Conservation (phyloP, 2,888 invertebrate genomes). For the Drosophila neutralis region DNA sequence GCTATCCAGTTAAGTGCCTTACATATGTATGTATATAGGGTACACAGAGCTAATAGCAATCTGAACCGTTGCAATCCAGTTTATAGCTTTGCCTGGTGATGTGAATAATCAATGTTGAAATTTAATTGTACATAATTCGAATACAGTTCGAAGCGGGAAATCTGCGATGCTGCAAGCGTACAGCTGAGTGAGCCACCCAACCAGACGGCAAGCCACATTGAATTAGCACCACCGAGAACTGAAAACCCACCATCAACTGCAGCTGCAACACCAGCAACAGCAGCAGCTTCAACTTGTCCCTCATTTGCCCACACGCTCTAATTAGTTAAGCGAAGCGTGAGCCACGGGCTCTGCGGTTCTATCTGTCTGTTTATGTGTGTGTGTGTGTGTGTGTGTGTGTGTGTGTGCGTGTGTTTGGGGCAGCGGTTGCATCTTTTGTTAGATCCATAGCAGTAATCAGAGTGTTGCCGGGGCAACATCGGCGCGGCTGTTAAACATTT, state of each 20-base stretch:
- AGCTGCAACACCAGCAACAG: slow-evolving; percentile 11
- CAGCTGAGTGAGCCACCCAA: slow-evolving; percentile 58
- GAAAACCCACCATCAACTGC: not conserved
- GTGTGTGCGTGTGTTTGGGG: slow-evolving; percentile 11
- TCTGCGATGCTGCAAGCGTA: slow-evolving; percentile 37
- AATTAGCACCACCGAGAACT: slow-evolving; percentile 34
- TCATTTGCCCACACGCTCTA: slow-evolving; percentile 60
- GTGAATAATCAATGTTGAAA: slow-evolving; percentile 73
- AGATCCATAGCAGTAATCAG: slow-evolving; percentile 46
- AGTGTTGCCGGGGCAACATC: slow-evolving; percentile 65
- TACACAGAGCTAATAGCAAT: not conserved
- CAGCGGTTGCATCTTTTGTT: slow-evolving; percentile 73
- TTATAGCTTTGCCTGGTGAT: slow-evolving; percentile 48
- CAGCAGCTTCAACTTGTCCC: slow-evolving; percentile 25
- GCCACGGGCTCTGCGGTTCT: slow-evolving; percentile 5
- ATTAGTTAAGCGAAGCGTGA: slow-evolving; percentile 74
- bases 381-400: slow-evolving; percentile 9
- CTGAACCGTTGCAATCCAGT: slow-evolving; percentile 5
- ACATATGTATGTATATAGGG: not conserved
- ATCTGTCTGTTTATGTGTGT: not conserved
- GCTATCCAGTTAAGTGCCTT: not conserved
- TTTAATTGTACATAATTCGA: slow-evolving; percentile 77
- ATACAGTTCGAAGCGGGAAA: slow-evolving; percentile 63
- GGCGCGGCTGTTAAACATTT: slow-evolving; percentile 25
- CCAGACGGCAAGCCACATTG: slow-evolving; percentile 42